Base-by-base conservation (phyloP, 2,888 invertebrate genomes). In the Baronia brevicornis region DNA sequence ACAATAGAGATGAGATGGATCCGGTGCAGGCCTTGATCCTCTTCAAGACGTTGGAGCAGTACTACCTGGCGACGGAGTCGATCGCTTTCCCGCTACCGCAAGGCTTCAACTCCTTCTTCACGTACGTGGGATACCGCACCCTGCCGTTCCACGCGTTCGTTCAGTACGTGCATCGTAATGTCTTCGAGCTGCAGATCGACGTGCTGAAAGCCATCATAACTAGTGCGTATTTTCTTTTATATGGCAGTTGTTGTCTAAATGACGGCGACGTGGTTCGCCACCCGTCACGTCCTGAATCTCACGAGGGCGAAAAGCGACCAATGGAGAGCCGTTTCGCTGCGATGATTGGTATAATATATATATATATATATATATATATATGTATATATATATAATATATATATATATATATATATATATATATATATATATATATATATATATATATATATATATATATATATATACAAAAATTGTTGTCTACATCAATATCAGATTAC, bases 101-200 rank as follows among this genome's bases (percentile, higher is more conserved):
- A 57, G 95, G 95, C 6, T 95, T 95, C 67, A 91, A 92, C 8
- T 94, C 95, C 3, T 96, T 95, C 82, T 93, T 95, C 67, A 92
- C 95, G 2, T 94, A 93, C 68, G 85, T 96, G 31, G 95, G 94
- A 1, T 94, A 93, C 70, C 86, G 91, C 48, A 90, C 92, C 11
- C 75, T 95, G 43, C 87, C 89, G 13, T 93, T 91, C 69, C 87
- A 91, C 43, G 88, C 90, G 62, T 96, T 96, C 68, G 69, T 93
- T 51, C 95, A 95, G 68, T 94, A 95, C 67, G 91, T 94, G 34
- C 90, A 91, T 48, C 86, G 91, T 51, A 91, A 93, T 60, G 94
- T 95, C 22, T 91, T 96, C 49, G 93, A 94, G 57, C 73, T 96
- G 44, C 95, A 95, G 77, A 91, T 94, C 12, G 95, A 95, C 59